Evolutionary conservation across 2,113 vertebrate genomes (phyloP).

Genomic region (Microtus montanus): DNA sequence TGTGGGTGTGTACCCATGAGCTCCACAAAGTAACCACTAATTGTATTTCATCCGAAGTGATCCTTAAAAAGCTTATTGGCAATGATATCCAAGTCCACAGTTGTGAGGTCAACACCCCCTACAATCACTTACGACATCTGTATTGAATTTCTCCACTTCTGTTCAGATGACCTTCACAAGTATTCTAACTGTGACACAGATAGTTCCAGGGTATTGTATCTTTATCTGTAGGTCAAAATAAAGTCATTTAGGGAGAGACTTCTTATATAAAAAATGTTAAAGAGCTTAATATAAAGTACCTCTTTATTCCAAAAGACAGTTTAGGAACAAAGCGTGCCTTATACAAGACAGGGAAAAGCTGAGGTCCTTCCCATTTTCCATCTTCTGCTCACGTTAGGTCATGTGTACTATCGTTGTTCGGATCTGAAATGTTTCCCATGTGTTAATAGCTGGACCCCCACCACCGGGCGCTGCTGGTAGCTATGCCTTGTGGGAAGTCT

Average conservation of each 20-base stretch:
- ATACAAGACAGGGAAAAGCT: background rate
- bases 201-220: background rate
- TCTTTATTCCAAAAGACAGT: conserved; percentile 45
- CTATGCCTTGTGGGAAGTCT: background rate
- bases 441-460: background rate
- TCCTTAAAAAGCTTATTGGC: conserved; percentile 64
- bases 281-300: background rate
- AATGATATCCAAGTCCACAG: conserved; percentile 45
- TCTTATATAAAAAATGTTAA: background rate
- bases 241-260: background rate
- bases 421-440: background rate
- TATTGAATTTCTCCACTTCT: conserved; percentile 45
- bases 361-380: background rate
- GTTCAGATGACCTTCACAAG: conserved; percentile 29
- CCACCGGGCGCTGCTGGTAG: background rate
- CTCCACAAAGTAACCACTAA: conserved; percentile 76
- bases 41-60: conserved; percentile 68
- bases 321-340: background rate
- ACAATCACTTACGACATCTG: conserved; percentile 24
- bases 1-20: conserved; percentile 45
- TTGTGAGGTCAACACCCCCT: conserved; percentile 56
- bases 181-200: background rate
- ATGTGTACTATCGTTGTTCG: background rate
- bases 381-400: background rate
- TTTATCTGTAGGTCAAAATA: conserved; percentile 52